Percentiles rank a stretch among this genome's conserved stretches.
phyloP scores from a whole-genome alignment of 2,797 vertebrate genomes.

The Ptychobarbus kaznakovi region DNA sequence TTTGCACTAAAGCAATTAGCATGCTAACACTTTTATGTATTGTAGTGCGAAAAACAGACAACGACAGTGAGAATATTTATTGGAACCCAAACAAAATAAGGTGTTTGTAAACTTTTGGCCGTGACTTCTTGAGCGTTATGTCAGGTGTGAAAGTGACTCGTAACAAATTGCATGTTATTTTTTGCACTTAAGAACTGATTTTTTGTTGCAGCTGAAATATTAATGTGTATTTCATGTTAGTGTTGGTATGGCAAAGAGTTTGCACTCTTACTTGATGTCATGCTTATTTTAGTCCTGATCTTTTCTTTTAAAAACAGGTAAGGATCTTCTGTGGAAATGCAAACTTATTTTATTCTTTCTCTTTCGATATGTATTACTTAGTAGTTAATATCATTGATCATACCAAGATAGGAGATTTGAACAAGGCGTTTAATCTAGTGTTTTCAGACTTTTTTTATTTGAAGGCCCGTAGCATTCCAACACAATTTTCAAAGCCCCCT shows the following conservation, averaged over 20 bases:
- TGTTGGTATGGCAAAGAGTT: neutral
- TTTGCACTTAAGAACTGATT: neutral
- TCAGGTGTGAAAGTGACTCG: slow-evolving; percentile 1
- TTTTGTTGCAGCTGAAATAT: neutral
- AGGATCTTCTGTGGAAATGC: neutral
- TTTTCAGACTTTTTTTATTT: neutral
- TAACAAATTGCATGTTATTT: neutral
- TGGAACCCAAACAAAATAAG: slow-evolving; percentile 9
- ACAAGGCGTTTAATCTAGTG: neutral
- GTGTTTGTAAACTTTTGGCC: slow-evolving; percentile 26
- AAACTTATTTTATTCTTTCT: neutral
- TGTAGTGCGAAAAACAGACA: neutral
- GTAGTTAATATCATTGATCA: neutral
- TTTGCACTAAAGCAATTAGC: neutral
- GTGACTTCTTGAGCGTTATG: neutral
- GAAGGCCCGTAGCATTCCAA: neutral
- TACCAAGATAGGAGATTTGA: neutral
- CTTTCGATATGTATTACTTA: neutral
- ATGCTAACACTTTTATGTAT: slow-evolving; percentile 25
- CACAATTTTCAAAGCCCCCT: neutral
- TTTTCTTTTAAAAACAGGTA: slow-evolving; percentile 34
- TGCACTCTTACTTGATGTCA: neutral
- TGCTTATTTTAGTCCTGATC: slow-evolving; percentile 22
- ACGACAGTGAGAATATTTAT: neutral
- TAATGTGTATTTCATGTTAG: neutral